Evolutionary conservation across 2,113 vertebrate species (phyloP).

Genomic region (Vimba vimba): DNA sequence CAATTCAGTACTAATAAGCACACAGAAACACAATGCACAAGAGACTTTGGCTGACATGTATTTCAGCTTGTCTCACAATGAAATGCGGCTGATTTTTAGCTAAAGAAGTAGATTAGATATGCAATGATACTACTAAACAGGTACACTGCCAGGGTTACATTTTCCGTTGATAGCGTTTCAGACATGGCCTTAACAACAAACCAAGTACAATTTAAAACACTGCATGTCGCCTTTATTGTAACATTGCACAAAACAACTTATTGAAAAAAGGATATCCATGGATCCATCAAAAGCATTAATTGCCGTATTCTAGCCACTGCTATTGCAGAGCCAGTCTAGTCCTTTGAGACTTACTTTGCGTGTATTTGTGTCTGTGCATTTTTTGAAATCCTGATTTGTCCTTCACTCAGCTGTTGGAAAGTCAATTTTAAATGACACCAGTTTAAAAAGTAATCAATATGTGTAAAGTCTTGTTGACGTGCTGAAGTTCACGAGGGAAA

Average conservation of each 20-base stretch:
- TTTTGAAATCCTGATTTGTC: not conserved
- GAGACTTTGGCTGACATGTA: slow-evolving; percentile 19
- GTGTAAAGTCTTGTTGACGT: slow-evolving; percentile 39
- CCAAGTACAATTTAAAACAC: not conserved
- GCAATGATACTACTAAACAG: not conserved
- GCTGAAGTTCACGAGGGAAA: slow-evolving; percentile 26
- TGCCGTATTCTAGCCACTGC: not conserved
- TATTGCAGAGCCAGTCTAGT: not conserved
- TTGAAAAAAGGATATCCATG: not conserved
- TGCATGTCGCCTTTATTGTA: not conserved
- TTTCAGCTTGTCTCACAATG: slow-evolving; percentile 8
- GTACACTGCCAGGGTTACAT: too few species aligned
- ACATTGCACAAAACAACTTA: not conserved
- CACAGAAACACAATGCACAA: not conserved
- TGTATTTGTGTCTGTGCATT: not conserved
- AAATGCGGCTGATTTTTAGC: not conserved
- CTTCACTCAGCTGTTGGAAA: slow-evolving; percentile 21
- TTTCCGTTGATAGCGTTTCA: not conserved
- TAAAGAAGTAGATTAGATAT: not conserved
- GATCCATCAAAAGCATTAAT: slow-evolving; percentile 24
- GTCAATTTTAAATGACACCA: slow-evolving; percentile 34
- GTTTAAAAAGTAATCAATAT: slow-evolving; percentile 47
- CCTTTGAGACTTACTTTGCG: not conserved
- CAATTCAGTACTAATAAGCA: slow-evolving; percentile 33
- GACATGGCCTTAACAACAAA: not conserved